A percentile compares a stretch with the other conserved stretches of the same genome.
Evolutionary conservation across 2,797 vertebrate genomes (phyloP).

Genomic region (Cirrhinus molitorella): DNA sequence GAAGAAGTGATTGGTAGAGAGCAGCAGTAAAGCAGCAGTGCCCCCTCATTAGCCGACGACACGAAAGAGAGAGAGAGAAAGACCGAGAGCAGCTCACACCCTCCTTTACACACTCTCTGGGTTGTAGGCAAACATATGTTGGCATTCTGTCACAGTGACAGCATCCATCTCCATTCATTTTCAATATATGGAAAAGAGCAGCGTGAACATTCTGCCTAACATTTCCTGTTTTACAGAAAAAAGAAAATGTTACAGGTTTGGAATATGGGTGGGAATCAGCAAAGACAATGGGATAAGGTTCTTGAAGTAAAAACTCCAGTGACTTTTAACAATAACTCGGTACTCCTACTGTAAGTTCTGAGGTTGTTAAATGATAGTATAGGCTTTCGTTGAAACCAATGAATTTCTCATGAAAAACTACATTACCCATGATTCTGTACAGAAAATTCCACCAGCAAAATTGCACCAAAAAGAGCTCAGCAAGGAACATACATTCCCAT

Average conservation of each 20-base stretch:
- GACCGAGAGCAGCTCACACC: conserved; percentile 21
- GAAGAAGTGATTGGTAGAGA: conserved; percentile 54
- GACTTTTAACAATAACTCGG: background rate
- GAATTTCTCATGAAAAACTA: background rate
- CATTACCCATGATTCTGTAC: background rate
- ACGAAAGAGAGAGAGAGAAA: background rate
- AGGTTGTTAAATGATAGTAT: background rate
- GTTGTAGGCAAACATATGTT: conserved; percentile 25
- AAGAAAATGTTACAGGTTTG: background rate
- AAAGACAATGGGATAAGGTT: no score
- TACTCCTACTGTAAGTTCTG: background rate
- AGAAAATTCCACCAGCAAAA: background rate
- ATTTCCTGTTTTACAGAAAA: background rate
- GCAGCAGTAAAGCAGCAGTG: conserved; percentile 43
- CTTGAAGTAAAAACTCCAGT: background rate
- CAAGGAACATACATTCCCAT: background rate
- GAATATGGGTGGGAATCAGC: background rate
- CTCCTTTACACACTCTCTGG: conserved; percentile 31
- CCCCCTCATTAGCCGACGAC: conserved; percentile 50
- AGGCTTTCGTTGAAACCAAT: background rate
- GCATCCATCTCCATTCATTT: conserved; percentile 26
- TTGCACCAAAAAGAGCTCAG: background rate
- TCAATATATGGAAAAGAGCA: background rate
- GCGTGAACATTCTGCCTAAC: background rate
- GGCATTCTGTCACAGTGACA: conserved; percentile 12